A percentile compares a stretch with the other conserved stretches of the same genome.
phyloP scores from a whole-genome alignment of 2,113 vertebrate genomes.

The Thermophis baileyi region DNA sequence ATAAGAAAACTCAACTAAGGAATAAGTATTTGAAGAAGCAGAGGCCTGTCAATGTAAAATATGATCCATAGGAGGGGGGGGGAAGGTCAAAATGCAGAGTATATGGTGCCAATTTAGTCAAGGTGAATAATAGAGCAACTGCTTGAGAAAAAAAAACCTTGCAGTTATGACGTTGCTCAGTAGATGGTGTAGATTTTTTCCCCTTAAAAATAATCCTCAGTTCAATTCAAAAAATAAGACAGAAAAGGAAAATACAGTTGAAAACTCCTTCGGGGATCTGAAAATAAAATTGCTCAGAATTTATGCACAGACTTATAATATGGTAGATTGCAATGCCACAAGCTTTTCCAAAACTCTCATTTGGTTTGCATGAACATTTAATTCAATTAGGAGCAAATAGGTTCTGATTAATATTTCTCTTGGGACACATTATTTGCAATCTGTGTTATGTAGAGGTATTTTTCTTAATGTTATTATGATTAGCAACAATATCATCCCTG shows the following conservation, averaged over 20 bases:
- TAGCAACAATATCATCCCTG: conserved; percentile 10
- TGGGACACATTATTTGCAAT: conserved; percentile 40
- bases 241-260: background rate
- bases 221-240: conserved; percentile 14
- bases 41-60: background rate
- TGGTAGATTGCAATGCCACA: conserved; percentile 36
- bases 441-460: conserved; percentile 13
- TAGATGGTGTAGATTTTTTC: conserved; percentile 21
- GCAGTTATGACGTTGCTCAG: conserved; percentile 9
- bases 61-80: too few relatives aligned
- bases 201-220: conserved; percentile 20
- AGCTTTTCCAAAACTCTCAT: conserved; percentile 30
- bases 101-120: conserved; percentile 17
- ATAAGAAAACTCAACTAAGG: background rate
- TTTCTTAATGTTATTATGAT: background rate
- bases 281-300: background rate
- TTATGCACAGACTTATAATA: conserved; percentile 30
- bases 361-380: conserved; percentile 46
- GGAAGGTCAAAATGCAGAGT: background rate
- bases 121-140: background rate
- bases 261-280: background rate
- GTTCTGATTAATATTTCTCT: conserved; percentile 49
- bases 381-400: conserved; percentile 29
- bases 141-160: background rate
- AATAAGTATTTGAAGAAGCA: background rate